phyloP scores from a whole-genome alignment of 2,797 vertebrate genomes.

The Brotula barbata region DNA sequence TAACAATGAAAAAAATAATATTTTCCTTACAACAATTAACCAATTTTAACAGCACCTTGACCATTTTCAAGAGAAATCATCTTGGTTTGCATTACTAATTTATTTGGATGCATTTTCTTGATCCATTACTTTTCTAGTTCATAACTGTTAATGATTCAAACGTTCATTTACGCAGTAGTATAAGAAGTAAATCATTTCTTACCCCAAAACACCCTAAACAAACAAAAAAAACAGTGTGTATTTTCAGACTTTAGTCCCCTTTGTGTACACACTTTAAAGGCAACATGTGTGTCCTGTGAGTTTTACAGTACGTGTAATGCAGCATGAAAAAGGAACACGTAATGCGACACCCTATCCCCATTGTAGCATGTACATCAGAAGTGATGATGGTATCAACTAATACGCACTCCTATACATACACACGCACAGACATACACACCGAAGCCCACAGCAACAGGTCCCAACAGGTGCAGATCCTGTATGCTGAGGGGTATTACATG shows the following conservation, averaged over 20 bases:
- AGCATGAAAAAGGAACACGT: constrained; percentile 13
- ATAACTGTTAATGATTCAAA: no score
- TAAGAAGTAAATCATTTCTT: no score
- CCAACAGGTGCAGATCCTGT: constrained; percentile 42
- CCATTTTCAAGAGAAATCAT: no score
- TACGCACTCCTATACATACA: constrained; percentile 25
- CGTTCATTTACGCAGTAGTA: no score
- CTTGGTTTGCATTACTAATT: no score
- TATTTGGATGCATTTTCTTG: no score
- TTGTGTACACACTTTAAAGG: not conserved
- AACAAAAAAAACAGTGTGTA: no score
- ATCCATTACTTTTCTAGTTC: no score
- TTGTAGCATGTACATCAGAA: constrained; percentile 30
- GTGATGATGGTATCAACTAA: constrained; percentile 47
- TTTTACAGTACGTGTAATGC: not conserved
- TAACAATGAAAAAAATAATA: no score
- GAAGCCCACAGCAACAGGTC: constrained; percentile 35
- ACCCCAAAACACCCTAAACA: no score
- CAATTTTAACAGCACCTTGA: not conserved
- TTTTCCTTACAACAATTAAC: constrained; percentile 5
- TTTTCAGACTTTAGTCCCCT: no score
- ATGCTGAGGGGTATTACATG: constrained; percentile 31
- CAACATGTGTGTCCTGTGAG: not conserved
- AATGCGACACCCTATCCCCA: constrained; percentile 35
- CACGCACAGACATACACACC: constrained; percentile 10